Evolutionary conservation across 1,140 invertebrate genomes (phyloP).

Genomic region (Euura lappo): DNA sequence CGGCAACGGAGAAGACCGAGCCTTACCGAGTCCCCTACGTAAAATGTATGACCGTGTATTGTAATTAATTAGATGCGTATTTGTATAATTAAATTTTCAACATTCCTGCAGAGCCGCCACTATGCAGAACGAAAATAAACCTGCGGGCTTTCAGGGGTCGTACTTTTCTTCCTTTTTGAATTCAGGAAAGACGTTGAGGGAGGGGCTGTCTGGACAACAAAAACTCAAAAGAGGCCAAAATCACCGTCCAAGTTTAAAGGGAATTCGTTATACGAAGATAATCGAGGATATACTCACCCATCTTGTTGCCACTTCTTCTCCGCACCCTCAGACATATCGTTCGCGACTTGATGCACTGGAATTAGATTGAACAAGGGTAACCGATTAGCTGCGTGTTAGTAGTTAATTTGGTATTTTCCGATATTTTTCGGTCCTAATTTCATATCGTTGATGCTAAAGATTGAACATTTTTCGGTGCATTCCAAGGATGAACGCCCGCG

Average conservation of each 20-base stretch:
- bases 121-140: too few relatives aligned
- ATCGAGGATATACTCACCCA: slow-evolving; percentile 73
- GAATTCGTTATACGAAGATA: too few relatives aligned
- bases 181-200: too few relatives aligned
- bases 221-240: too few relatives aligned
- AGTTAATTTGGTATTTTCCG: background rate
- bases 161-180: too few relatives aligned
- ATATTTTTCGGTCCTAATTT: background rate
- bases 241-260: too few relatives aligned
- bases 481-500: background rate
- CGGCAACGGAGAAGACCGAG: background rate
- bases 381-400: background rate
- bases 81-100: too few relatives aligned
- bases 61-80: too few relatives aligned
- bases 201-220: too few relatives aligned
- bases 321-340: slow-evolving; percentile 93
- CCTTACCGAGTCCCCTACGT: background rate
- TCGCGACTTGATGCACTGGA: slow-evolving; percentile 92
- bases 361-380: slow-evolving; percentile 38
- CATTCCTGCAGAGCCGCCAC: too few relatives aligned
- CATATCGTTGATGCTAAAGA: background rate
- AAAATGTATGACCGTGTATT: too few relatives aligned
- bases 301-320: slow-evolving; percentile 80
- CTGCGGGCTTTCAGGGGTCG: too few relatives aligned
- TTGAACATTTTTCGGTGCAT: background rate